Percentiles rank a stretch among this genome's conserved stretches.
phyloP scores from a whole-genome alignment of 1,140 invertebrate species.

The Manduca sexta region DNA sequence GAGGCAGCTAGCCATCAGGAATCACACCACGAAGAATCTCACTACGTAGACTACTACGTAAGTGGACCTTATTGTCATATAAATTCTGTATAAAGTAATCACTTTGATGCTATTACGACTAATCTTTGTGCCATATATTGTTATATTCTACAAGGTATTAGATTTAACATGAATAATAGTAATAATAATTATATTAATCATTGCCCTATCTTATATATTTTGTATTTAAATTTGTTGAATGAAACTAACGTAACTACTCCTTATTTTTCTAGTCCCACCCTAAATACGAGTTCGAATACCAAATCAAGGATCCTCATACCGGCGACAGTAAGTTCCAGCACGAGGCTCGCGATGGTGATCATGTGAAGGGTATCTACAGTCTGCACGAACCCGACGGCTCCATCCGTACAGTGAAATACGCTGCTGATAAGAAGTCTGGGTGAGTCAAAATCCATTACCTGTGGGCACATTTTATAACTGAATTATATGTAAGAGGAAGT shows the following conservation, averaged over 20 bases:
- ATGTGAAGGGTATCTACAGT: slow-evolving; percentile 73
- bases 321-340: slow-evolving; percentile 75
- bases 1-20: neutral
- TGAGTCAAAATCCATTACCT: too few relatives aligned
- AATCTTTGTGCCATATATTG: too few relatives aligned
- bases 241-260: neutral
- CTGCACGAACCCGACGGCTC: slow-evolving; percentile 74
- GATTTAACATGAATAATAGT: too few relatives aligned
- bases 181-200: too few relatives aligned
- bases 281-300: slow-evolving; percentile 33
- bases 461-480: too few relatives aligned
- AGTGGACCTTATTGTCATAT: slow-evolving; percentile 20
- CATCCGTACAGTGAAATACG: slow-evolving; percentile 70
- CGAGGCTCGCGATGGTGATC: slow-evolving; percentile 74
- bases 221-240: neutral
- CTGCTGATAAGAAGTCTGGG: slow-evolving; percentile 66
- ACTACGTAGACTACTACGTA: slow-evolving; percentile 40
- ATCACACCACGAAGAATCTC: slow-evolving; percentile 15
- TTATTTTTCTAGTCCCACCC: slow-evolving; percentile 27
- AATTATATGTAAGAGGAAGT: too few relatives aligned
- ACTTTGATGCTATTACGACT: too few relatives aligned
- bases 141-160: too few relatives aligned
- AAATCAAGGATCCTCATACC: slow-evolving; percentile 61
- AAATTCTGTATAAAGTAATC: too few relatives aligned
- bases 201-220: too few relatives aligned